Base-by-base conservation (phyloP, 1,140 invertebrate species). In the Drosophila paulistorum region DNA sequence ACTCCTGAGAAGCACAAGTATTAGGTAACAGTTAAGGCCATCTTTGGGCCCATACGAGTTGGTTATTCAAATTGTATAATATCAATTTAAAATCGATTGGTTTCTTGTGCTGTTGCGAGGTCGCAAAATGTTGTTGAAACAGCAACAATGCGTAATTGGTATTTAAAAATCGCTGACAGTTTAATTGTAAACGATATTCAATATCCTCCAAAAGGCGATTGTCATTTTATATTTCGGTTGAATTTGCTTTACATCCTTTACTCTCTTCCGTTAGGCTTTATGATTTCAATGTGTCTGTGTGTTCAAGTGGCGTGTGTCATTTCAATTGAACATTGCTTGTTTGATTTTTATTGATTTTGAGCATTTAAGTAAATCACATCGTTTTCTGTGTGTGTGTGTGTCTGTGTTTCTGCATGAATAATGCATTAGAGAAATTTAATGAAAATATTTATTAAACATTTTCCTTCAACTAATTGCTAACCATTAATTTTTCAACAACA, bases 401-500 rank as follows among this genome's bases (percentile, higher is more conserved):
- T 33, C 2, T 6, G 45, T 30, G 23, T 13, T 3, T 57, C 54
- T 58, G 9, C 10, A 11, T 37, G 30, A 58, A 58, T 58, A 58
- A 58, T 58, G 55, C 30, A 58, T 58, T 58, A 58, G 23, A 33
- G 1, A 58, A 58, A 14, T 58, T 58, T 9, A 58, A 58, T 58
- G 55, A 33, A 58, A 58, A 58, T 35, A 58, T 33, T 58, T 35
- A 58, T 33, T 58, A 35, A 35, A 58, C 30, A 58, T 17, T 58
- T 20, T 13, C 11, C 37, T 39, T 39, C 4, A 13, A 11, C 30
- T 58, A 58, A 58, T 58, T 58, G 55, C 6, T 58, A 33, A 35
- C 30, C 26, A 58, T 76, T 69, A 76, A 76, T 76, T 76, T 76
- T 76, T 76, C 65, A 75, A 59, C 65, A 14, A 54, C 41, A 14